These are phyloP conservation scores for Perognathus longimembris DNA, from an alignment of 2,113 vertebrate species.

Conservation along the genomic window DNA sequence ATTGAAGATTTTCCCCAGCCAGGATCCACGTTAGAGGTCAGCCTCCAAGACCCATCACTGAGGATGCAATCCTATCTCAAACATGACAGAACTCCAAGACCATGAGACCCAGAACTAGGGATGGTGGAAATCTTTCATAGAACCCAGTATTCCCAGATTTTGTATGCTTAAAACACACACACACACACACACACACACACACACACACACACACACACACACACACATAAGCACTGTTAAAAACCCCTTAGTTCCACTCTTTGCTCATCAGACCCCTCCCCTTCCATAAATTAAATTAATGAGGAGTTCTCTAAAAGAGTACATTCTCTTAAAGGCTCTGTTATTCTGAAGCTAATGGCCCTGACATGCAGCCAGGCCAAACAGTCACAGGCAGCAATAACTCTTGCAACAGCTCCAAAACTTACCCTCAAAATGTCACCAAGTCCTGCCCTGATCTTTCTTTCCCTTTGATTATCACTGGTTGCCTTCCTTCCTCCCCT, in stretches of 20 bases:
- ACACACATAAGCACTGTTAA: not conserved
- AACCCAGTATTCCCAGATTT: slow-evolving; percentile 60
- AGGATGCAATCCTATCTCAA: slow-evolving; percentile 2
- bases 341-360: slow-evolving; percentile 86
- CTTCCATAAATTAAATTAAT: slow-evolving; percentile 84
- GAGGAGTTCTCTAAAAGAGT: slow-evolving; percentile 78
- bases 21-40: not conserved
- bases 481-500: not conserved
- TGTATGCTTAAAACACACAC: not conserved
- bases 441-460: slow-evolving; percentile 67
- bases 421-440: slow-evolving; percentile 79
- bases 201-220: no score
- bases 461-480: slow-evolving; percentile 69
- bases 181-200: no score
- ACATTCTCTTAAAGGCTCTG: slow-evolving; percentile 79
- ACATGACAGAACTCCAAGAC: slow-evolving; percentile 6
- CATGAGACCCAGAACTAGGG: not conserved
- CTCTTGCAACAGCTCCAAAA: slow-evolving; percentile 83
- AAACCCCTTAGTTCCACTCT: slow-evolving; percentile 66
- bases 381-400: slow-evolving; percentile 85
- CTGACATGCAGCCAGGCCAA: slow-evolving; percentile 86
- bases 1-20: slow-evolving; percentile 51
- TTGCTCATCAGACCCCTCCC: slow-evolving; percentile 35
- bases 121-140: not conserved
- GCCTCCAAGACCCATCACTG: not conserved